phyloP scores from a whole-genome alignment of 2,113 vertebrate genomes.

The Sylvia atricapilla region DNA sequence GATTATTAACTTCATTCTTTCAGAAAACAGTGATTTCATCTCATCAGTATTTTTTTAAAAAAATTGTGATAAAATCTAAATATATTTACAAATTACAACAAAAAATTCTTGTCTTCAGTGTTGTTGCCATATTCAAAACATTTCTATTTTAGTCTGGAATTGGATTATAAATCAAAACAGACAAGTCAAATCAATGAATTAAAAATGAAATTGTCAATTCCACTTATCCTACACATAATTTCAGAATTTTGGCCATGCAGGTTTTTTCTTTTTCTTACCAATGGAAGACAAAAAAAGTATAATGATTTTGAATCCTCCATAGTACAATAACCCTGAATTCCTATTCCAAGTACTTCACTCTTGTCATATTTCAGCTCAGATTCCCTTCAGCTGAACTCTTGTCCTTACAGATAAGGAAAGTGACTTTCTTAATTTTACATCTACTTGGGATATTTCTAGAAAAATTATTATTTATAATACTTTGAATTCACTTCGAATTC shows the following conservation, averaged over 20 bases:
- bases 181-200: background rate
- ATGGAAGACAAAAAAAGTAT: background rate
- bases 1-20: background rate
- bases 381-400: background rate
- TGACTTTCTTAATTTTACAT: background rate
- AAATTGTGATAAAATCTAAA: background rate
- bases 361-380: background rate
- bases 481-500: background rate
- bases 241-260: background rate
- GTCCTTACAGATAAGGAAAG: background rate
- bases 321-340: background rate
- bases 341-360: background rate
- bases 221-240: background rate
- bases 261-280: background rate
- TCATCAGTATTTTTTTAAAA: background rate
- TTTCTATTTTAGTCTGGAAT: background rate
- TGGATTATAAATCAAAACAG: slow-evolving; percentile 16
- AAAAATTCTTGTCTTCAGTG: background rate
- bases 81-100: background rate
- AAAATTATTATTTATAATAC: background rate
- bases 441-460: background rate
- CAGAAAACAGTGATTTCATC: slow-evolving; percentile 16
- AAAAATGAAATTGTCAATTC: background rate
- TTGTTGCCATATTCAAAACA: background rate
- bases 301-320: background rate